These are phyloP conservation scores for Eolophus roseicapilla DNA, from an alignment of 2,113 vertebrate species.

Conservation along the genomic window DNA sequence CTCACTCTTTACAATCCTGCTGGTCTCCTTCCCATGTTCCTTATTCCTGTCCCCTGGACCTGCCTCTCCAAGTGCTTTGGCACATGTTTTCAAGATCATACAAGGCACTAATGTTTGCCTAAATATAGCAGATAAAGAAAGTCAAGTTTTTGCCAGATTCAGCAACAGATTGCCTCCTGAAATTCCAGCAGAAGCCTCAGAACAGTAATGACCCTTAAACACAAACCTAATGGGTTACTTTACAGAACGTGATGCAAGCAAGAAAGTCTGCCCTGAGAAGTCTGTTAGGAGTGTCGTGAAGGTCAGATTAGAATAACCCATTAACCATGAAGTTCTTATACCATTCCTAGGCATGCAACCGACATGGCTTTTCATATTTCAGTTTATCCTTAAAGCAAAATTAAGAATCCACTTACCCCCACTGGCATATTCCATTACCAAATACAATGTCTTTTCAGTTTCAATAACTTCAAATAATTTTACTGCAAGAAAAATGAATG, in stretches of 20 bases:
- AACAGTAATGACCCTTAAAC: not conserved
- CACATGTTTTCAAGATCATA: not conserved
- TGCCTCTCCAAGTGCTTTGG: not conserved
- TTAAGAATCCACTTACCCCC: conserved; percentile 82
- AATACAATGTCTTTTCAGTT: conserved; percentile 94
- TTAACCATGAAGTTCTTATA: not conserved
- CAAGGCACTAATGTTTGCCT: not conserved
- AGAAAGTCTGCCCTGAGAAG: not conserved
- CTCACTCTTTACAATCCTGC: not conserved
- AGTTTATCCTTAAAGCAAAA: not conserved
- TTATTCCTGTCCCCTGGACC: not conserved
- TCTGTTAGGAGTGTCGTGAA: not conserved
- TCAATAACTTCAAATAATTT: conserved; percentile 98
- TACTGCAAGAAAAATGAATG: conserved; percentile 79
- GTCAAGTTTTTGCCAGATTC: not conserved
- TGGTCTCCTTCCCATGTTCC: not conserved
- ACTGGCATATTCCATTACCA: conserved; percentile 96
- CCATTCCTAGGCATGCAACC: not conserved
- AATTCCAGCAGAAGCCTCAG: not conserved
- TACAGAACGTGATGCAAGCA: not conserved
- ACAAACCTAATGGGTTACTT: not conserved
- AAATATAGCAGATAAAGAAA: not conserved
- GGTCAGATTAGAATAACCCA: not conserved
- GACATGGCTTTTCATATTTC: not conserved
- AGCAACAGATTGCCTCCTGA: not conserved